phyloP scores from a whole-genome alignment of 2,888 invertebrate species.

The Platycheirus rosarum region DNA sequence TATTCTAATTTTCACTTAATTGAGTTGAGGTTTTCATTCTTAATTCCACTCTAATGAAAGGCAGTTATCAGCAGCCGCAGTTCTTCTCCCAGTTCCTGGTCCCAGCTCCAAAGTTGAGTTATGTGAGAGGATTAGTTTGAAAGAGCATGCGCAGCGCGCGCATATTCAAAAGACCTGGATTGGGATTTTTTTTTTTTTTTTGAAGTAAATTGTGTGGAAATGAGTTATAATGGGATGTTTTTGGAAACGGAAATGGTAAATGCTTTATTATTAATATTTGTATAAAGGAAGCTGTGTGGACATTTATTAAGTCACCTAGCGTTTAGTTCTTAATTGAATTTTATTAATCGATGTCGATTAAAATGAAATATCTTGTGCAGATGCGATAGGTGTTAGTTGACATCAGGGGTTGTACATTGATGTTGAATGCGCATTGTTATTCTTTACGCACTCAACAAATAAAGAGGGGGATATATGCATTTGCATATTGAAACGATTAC shows the following conservation, averaged over 20 bases:
- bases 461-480: slow-evolving; percentile 14
- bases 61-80: slow-evolving; percentile 28
- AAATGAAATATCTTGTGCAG: slow-evolving; percentile 65
- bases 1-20: slow-evolving; percentile 71
- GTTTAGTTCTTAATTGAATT: slow-evolving; percentile 60
- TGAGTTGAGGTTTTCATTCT: slow-evolving; percentile 48
- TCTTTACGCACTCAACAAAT: slow-evolving; percentile 8
- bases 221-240: slow-evolving; percentile 50
- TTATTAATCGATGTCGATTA: slow-evolving; percentile 72
- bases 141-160: slow-evolving; percentile 65
- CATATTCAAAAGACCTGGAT: slow-evolving; percentile 17
- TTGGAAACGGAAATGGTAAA: slow-evolving; percentile 40
- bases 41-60: slow-evolving; percentile 66
- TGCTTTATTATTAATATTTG: slow-evolving; percentile 49
- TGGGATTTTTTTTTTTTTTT: slow-evolving; percentile 2
- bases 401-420: slow-evolving; percentile 27
- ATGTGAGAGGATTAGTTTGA: slow-evolving; percentile 55
- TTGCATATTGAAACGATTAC: slow-evolving; percentile 25
- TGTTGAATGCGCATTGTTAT: slow-evolving; percentile 17
- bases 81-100: not conserved
- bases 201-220: slow-evolving; percentile 61
- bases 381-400: slow-evolving; percentile 43
- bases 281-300: slow-evolving; percentile 16
- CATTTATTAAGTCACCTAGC: slow-evolving; percentile 32
- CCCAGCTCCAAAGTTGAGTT: slow-evolving; percentile 26